Evolutionary conservation across 2,113 vertebrate species (phyloP), one percentile per base, ranked within the genome.

Genomic region (Galemys pyrenaicus): DNA sequence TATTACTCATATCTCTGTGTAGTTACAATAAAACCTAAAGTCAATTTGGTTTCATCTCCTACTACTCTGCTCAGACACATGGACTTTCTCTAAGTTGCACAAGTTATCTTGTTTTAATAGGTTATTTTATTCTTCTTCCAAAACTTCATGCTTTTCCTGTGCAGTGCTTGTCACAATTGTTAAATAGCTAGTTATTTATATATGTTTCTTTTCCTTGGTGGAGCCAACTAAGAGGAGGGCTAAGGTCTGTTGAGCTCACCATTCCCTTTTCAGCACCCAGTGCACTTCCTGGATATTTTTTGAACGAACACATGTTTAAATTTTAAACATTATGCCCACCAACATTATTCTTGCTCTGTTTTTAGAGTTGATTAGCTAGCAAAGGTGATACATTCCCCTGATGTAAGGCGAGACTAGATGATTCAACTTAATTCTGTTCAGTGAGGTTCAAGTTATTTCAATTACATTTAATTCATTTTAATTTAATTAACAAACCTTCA

Each of bases 391-490:
- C 35, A 19, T 30, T 91, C 39, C 64, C 94, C 51, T 94, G 79
- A 91, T 73, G 71, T 22, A 93, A 91, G 54, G 78, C 35, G 49
- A 92, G 74, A 83, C 87, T 65, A 91, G 92, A 49, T 60, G 85
- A 89, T 95, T 94, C 92, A 73, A 90, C 81, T 96, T 81, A 89
- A 91, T 89, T 80, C 87, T 94, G 77, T 54, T 87, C 89, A 16
- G 80, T 64, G 92, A 16, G 64, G 92, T 68, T 94, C 65, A 70
- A 87, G 82, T 73, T 44, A 70, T 49, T 93, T 95, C 92, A 89
- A 58, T 96, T 92, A 95, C 44, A 94, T 49, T 87, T 93, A 65
- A 77, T 96, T 96, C 87, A 91, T 95, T 89, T 96, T 95, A 94
- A 96, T 91, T 96, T 89, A 95, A 95, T 91, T 96, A 44, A 44